Evolutionary conservation across 2,888 invertebrate species (phyloP).

Genomic region (Clanis bilineata): DNA sequence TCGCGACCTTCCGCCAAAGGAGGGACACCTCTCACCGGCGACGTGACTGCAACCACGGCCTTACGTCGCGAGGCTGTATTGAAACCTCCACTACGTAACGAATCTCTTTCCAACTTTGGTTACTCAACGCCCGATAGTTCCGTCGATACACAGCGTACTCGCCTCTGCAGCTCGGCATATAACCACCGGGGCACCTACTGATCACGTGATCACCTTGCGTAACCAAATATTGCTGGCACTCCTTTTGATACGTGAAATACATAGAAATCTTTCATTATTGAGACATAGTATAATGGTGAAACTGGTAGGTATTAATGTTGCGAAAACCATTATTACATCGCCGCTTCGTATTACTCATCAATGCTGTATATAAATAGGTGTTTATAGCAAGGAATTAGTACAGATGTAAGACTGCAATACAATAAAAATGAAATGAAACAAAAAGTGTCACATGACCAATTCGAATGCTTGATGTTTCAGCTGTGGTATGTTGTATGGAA

Average conservation of each 20-base stretch:
- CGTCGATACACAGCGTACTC: slow-evolving; percentile 70
- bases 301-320: slow-evolving; percentile 46
- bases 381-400: not conserved
- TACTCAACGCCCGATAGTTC: slow-evolving; percentile 78
- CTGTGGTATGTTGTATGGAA: not conserved
- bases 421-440: not conserved
- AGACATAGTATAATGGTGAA: slow-evolving; percentile 60
- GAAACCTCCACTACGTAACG: slow-evolving; percentile 80
- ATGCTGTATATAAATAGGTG: slow-evolving; percentile 19
- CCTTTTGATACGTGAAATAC: slow-evolving; percentile 71
- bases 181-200: slow-evolving; percentile 65
- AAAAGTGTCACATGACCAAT: not conserved
- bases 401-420: no score
- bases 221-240: slow-evolving; percentile 68
- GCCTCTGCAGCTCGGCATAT: slow-evolving; percentile 46
- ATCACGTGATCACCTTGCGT: slow-evolving; percentile 75
- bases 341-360: slow-evolving; percentile 30
- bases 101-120: slow-evolving; percentile 75
- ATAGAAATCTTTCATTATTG: slow-evolving; percentile 69
- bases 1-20: slow-evolving; percentile 77
- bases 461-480: slow-evolving; percentile 5
- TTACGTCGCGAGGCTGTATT: slow-evolving; percentile 80
- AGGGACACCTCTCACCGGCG: slow-evolving; percentile 79
- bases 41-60: slow-evolving; percentile 81
- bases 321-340: slow-evolving; percentile 45